A percentile compares a stretch with the other conserved stretches of the same genome.
These are phyloP conservation scores for Cryptoblepharus egeriae DNA, from an alignment of 2,797 vertebrate genomes.

Conservation along the genomic window DNA sequence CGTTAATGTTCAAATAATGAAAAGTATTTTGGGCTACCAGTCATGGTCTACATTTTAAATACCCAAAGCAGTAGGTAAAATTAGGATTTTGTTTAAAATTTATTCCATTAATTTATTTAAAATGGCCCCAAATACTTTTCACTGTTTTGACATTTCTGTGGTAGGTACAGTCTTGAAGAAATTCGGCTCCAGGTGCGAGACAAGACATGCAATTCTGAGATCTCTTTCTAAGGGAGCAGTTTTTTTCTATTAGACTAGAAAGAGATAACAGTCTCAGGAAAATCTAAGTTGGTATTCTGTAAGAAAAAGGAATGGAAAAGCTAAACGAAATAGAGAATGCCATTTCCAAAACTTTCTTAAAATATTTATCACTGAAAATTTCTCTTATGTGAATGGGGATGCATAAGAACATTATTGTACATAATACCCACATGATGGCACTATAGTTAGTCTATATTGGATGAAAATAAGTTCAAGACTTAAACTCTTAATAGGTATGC, in stretches of 20 bases:
- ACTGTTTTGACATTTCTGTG: no score
- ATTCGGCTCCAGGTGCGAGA: not conserved
- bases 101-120: no score
- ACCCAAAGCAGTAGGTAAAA: no score
- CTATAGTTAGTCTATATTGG: not conserved
- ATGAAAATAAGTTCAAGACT: not conserved
- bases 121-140: no score
- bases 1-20: no score
- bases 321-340: not conserved
- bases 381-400: not conserved
- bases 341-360: not conserved
- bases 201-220: slow-evolving; percentile 54
- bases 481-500: not conserved
- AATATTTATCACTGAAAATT: not conserved
- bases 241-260: slow-evolving; percentile 42
- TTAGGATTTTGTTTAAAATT: no score
- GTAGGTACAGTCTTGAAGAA: slow-evolving; percentile 2
- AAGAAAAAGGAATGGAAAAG: not conserved
- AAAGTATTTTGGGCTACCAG: no score
- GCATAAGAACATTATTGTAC: not conserved
- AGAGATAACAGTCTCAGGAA: slow-evolving; percentile 35
- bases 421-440: not conserved
- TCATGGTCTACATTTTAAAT: no score
- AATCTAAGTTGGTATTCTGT: slow-evolving; percentile 31
- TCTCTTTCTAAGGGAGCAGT: slow-evolving; percentile 29